A percentile compares a stretch with the other conserved stretches of the same genome.
These are phyloP conservation scores for Drosophila ezoana DNA, from an alignment of 2,888 invertebrate species.

Conservation along the genomic window DNA sequence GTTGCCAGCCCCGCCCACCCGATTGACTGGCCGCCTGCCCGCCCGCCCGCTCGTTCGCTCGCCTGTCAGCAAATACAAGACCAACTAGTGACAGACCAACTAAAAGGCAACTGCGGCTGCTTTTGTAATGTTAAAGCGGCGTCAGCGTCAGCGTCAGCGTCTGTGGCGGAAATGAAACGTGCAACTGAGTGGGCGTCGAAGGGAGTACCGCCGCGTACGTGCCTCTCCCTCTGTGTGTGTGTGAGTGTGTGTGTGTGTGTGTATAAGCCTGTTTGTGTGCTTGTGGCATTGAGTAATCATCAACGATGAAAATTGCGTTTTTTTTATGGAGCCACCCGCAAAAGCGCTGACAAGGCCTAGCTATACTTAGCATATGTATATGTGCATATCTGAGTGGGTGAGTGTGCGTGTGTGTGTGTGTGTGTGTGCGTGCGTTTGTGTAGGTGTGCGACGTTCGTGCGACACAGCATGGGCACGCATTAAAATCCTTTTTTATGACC, in stretches of 20 bases:
- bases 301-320: conserved; percentile 80
- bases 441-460: conserved; percentile 48
- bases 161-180: conserved; percentile 76
- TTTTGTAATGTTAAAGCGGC: conserved; percentile 49
- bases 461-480: conserved; percentile 72
- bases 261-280: conserved; percentile 50
- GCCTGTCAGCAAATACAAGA: conserved; percentile 48
- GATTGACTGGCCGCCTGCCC: not conserved
- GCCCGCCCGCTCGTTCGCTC: not conserved
- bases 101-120: conserved; percentile 57
- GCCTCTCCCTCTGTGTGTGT: conserved; percentile 1
- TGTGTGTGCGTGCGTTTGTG: conserved; percentile 13
- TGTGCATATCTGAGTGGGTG: conserved; percentile 33
- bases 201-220: conserved; percentile 21
- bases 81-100: conserved; percentile 57
- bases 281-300: conserved; percentile 80
- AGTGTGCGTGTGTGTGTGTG: not conserved
- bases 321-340: conserved; percentile 66
- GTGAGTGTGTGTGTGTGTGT: conserved; percentile 12
- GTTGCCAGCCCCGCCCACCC: too few species aligned
- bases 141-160: conserved; percentile 60
- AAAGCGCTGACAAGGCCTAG: conserved; percentile 71
- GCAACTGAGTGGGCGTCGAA: conserved; percentile 30
- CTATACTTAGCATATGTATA: conserved; percentile 60
- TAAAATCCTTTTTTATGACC: conserved; percentile 79